Evolutionary conservation across 2,113 vertebrate genomes (phyloP).

Genomic region (Acinonyx jubatus): DNA sequence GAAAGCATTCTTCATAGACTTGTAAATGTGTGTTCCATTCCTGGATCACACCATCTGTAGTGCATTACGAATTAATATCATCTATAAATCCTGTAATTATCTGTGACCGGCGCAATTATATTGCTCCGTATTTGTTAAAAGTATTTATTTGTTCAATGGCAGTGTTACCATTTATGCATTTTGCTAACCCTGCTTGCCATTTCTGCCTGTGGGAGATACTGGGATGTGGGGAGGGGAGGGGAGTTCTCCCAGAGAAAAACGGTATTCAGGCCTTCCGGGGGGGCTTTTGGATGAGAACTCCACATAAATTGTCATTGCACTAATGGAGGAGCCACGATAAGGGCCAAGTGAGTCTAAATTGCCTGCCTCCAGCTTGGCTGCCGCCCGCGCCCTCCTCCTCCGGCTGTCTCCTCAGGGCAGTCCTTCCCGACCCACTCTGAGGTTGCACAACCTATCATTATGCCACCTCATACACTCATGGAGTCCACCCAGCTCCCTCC

Average conservation of each 20-base stretch:
- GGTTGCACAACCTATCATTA: conserved; percentile 10
- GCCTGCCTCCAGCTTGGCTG: conserved; percentile 25
- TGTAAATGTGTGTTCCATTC: background rate
- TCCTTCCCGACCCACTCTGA: background rate
- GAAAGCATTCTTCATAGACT: background rate
- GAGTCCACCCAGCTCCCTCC: background rate
- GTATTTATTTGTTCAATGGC: background rate
- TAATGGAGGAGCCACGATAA: background rate
- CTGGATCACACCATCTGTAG: background rate
- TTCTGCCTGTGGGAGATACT: background rate
- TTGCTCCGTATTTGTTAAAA: background rate
- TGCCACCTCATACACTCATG: background rate
- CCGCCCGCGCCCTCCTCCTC: background rate
- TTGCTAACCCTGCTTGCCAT: background rate
- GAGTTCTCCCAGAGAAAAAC: background rate
- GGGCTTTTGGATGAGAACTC: background rate
- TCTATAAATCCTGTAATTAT: conserved; percentile 54
- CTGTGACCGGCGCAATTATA: conserved; percentile 13
- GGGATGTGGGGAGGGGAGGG: background rate
- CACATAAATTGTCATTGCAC: background rate
- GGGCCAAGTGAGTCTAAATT: background rate
- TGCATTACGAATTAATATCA: conserved; percentile 27
- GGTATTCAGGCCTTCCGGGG: background rate
- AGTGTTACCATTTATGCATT: background rate
- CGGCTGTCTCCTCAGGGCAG: background rate